A percentile compares a stretch with the other conserved stretches of the same genome.
phyloP scores from a whole-genome alignment of 1,140 invertebrate genomes.

The Episyrphus balteatus region DNA sequence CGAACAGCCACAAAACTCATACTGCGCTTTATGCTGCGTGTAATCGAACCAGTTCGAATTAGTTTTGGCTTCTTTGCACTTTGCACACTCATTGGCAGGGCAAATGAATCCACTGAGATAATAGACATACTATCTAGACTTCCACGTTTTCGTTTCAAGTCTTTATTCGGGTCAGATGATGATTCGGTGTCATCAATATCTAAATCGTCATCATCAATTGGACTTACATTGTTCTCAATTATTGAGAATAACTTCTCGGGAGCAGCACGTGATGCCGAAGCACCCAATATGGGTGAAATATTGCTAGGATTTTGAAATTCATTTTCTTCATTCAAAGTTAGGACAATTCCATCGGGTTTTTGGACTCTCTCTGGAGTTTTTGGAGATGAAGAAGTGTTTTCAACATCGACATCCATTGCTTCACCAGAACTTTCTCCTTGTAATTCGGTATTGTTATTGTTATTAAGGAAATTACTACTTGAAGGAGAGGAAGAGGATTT shows the following conservation, averaged over 20 bases:
- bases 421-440: constrained; percentile 5
- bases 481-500: neutral
- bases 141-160: constrained; percentile 28
- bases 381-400: no score
- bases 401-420: constrained; percentile 6
- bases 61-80: constrained; percentile 32
- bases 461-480: constrained; percentile 9
- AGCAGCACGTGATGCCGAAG: neutral
- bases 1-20: constrained; percentile 31
- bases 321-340: neutral
- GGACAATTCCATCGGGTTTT: no score
- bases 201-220: constrained; percentile 8
- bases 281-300: constrained; percentile 25
- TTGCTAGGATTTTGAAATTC: constrained; percentile 13
- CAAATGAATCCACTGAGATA: constrained; percentile 31
- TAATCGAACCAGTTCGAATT: constrained; percentile 30
- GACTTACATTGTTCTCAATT: neutral
- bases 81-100: constrained; percentile 14
- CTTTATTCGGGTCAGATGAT: constrained; percentile 11
- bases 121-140: constrained; percentile 31
- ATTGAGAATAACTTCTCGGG: neutral
- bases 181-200: neutral
- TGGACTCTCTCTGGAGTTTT: neutral
- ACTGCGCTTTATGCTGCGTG: constrained; percentile 25
- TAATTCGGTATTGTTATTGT: constrained; percentile 16